Percentiles rank a stretch among this genome's conserved stretches.
These are phyloP conservation scores for Arvicanthis niloticus DNA, from an alignment of 2,113 vertebrate genomes.

Conservation along the genomic window DNA sequence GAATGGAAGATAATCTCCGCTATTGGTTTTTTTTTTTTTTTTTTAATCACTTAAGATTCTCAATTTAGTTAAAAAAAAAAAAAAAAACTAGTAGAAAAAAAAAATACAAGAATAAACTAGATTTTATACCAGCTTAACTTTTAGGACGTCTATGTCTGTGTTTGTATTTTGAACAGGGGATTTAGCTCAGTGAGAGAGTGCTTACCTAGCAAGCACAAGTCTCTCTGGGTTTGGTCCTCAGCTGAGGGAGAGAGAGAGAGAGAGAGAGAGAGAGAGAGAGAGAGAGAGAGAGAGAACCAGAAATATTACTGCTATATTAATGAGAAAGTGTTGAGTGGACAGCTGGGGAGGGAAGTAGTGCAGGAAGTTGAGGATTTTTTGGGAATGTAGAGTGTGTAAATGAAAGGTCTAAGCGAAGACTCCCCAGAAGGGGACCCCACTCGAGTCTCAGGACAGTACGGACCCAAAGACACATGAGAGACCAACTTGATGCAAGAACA, in stretches of 20 bases:
- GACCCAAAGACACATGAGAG: no score
- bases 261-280: no score
- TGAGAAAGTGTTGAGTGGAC: background rate
- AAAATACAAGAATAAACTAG: background rate
- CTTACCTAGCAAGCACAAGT: no score
- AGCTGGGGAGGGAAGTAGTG: background rate
- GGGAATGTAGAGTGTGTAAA: background rate
- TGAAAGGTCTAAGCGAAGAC: no score
- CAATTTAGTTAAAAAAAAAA: background rate
- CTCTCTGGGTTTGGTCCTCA: no score
- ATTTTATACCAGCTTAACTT: background rate
- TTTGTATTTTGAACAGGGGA: background rate
- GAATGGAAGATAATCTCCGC: background rate
- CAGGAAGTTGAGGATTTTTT: constrained; percentile 45
- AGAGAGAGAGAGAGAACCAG: background rate
- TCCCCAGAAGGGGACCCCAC: no score
- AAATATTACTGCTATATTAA: background rate
- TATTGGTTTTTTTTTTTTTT: background rate
- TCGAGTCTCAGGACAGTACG: no score
- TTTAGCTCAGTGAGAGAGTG: no score
- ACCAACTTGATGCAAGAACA: no score
- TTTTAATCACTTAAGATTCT: background rate
- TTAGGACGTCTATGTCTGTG: constrained; percentile 10
- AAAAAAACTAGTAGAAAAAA: background rate
- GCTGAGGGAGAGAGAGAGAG: no score